phyloP scores from a whole-genome alignment of 2,113 vertebrate genomes.

The Felis catus region DNA sequence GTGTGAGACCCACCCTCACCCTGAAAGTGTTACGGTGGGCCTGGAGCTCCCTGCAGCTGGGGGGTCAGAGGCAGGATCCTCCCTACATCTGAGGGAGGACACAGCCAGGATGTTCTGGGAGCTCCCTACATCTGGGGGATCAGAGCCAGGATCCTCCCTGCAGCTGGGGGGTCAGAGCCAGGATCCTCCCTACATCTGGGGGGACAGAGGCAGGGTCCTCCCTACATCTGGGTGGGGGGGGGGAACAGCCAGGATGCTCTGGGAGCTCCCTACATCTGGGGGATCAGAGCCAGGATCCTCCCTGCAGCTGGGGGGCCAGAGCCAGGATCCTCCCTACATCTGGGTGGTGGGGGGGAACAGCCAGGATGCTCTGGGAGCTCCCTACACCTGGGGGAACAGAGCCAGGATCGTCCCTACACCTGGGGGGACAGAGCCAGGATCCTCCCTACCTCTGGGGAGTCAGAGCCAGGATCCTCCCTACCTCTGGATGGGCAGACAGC shows the following conservation, averaged over 20 bases:
- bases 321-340: not conserved
- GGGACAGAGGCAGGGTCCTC: too few species aligned
- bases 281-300: not conserved
- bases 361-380: too few species aligned
- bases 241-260: too few species aligned
- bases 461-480: not conserved
- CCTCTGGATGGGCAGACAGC: not conserved
- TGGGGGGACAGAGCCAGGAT: not conserved
- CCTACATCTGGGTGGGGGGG: not conserved
- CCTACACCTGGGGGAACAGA: too few species aligned
- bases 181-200: too few species aligned
- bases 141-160: too few species aligned
- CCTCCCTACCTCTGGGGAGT: rapidly evolving
- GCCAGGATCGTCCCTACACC: not conserved
- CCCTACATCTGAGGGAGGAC: too few species aligned
- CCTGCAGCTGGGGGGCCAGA: too few species aligned
- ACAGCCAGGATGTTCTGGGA: too few species aligned
- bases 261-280: too few species aligned
- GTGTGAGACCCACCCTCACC: not conserved
- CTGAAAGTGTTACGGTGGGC: not conserved
- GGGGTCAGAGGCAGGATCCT: too few species aligned
- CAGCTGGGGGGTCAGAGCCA: not conserved
- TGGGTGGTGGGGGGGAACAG: not conserved
- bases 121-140: too few species aligned
- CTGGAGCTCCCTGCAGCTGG: not conserved